Evolutionary conservation across 2,888 invertebrate species (phyloP).

Genomic region (Thymelicus lineola): DNA sequence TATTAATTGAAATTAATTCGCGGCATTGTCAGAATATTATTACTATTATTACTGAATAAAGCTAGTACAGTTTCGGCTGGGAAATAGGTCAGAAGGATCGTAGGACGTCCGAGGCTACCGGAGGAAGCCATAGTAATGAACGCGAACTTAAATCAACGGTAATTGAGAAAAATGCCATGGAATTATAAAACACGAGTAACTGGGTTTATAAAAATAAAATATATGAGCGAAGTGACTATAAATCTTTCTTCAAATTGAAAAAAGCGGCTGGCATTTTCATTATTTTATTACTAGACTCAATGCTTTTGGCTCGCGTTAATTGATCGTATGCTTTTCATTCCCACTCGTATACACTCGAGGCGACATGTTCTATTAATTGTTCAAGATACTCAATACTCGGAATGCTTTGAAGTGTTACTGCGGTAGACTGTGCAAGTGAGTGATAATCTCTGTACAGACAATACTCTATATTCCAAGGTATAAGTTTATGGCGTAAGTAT

Average conservation of each 20-base stretch:
- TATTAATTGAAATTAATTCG: constrained; percentile 33
- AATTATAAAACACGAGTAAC: not conserved
- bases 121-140: not conserved
- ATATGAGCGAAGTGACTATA: not conserved
- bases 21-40: constrained; percentile 23
- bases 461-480: no score
- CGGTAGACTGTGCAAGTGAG: not conserved
- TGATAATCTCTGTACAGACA: no score
- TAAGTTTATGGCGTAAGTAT: no score
- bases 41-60: constrained; percentile 12
- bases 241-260: not conserved
- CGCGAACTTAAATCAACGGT: not conserved
- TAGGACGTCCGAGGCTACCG: not conserved
- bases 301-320: not conserved
- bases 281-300: not conserved
- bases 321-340: not conserved
- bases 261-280: not conserved
- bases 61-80: not conserved
- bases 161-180: not conserved
- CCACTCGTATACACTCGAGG: not conserved
- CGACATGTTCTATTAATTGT: not conserved
- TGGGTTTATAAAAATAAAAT: constrained; percentile 1
- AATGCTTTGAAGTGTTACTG: not conserved
- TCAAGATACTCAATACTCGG: not conserved
- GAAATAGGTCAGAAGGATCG: not conserved